Evolutionary conservation across 1,140 invertebrate genomes (phyloP).

Genomic region (Drosophila murphyi): DNA sequence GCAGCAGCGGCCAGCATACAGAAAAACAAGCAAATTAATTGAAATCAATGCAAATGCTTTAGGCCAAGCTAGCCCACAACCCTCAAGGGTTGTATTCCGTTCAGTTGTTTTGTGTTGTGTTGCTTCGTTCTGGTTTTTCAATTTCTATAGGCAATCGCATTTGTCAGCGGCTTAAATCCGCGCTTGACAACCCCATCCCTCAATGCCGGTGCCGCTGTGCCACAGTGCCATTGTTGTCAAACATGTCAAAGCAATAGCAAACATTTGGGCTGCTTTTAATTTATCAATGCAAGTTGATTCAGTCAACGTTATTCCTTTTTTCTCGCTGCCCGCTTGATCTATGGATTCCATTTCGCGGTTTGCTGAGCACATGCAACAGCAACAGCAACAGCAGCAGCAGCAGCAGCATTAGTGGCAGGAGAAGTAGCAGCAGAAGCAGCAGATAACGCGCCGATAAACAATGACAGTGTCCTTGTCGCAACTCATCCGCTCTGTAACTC

Average conservation of each 20-base stretch:
- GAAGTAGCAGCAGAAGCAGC: conserved; percentile 20
- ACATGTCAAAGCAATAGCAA: conserved; percentile 83
- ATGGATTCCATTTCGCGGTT: conserved; percentile 81
- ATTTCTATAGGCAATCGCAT: conserved; percentile 76
- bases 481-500: conserved; percentile 36
- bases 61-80: conserved; percentile 28
- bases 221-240: conserved; percentile 73
- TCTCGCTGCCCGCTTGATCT: conserved; percentile 59
- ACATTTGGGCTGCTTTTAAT: conserved; percentile 81
- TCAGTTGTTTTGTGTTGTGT: not conserved
- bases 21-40: conserved; percentile 79
- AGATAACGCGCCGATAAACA: conserved; percentile 68
- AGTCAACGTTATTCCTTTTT: conserved; percentile 46
- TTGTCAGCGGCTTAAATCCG: conserved; percentile 77
- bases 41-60: conserved; percentile 79
- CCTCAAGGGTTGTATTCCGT: conserved; percentile 65
- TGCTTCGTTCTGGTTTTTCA: conserved; percentile 57
- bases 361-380: conserved; percentile 62
- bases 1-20: conserved; percentile 25
- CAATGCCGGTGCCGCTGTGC: not conserved
- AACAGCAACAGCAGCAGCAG: not conserved
- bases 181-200: conserved; percentile 1
- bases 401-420: not conserved
- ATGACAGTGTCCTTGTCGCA: conserved; percentile 39
- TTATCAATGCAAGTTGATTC: conserved; percentile 74